Evolutionary conservation across 2,113 vertebrate genomes (phyloP).

Genomic region (Grus americana): DNA sequence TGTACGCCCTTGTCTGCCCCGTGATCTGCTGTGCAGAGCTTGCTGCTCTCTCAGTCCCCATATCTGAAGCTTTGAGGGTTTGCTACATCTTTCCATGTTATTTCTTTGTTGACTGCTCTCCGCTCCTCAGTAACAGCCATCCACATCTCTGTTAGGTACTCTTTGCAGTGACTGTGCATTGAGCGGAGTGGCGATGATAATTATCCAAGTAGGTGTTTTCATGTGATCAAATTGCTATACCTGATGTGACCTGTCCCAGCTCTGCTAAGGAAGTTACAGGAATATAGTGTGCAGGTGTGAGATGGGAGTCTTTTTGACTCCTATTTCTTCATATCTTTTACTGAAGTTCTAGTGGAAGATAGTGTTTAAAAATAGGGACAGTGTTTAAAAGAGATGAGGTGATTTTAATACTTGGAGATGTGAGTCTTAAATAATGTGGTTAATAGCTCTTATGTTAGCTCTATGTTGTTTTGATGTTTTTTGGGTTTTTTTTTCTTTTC

Average conservation of each 20-base stretch:
- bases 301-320: not conserved
- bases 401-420: not conserved
- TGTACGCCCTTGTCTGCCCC: accelerated
- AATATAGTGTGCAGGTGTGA: not conserved
- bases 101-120: not conserved
- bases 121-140: not conserved
- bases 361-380: not conserved
- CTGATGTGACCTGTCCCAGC: not conserved
- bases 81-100: accelerated
- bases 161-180: not conserved
- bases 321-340: not conserved
- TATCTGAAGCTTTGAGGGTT: not conserved
- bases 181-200: not conserved
- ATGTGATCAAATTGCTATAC: not conserved
- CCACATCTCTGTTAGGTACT: not conserved
- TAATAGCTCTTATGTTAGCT: not conserved
- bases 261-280: not conserved
- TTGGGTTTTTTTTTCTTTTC: not conserved
- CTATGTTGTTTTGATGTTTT: not conserved
- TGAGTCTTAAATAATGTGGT: not conserved
- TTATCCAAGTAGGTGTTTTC: not conserved
- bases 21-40: not conserved
- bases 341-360: not conserved
- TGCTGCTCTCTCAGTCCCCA: not conserved
- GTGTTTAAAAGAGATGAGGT: not conserved